A percentile compares a stretch with the other conserved stretches of the same genome.
phyloP scores from a whole-genome alignment of 2,113 vertebrate species.

The Sander lucioperca region DNA sequence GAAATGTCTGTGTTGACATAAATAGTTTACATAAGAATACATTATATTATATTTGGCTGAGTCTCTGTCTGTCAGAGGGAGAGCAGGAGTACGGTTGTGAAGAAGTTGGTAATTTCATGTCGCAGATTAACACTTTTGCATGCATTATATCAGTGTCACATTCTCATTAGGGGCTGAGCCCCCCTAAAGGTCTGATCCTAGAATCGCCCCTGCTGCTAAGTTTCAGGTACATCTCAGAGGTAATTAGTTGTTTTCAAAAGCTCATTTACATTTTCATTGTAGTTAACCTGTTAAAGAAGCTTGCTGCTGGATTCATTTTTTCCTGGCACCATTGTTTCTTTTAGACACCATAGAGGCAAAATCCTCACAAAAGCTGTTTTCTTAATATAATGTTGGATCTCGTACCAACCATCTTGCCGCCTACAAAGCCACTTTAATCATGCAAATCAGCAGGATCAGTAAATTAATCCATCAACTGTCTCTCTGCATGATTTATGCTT shows the following conservation, averaged over 20 bases:
- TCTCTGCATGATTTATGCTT: conserved; percentile 26
- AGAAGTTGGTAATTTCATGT: too few relatives aligned
- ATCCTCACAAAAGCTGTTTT: neutral
- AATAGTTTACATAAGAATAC: too few relatives aligned
- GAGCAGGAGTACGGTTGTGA: too few relatives aligned
- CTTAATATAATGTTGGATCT: neutral
- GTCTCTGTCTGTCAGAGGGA: too few relatives aligned
- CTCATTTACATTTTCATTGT: neutral
- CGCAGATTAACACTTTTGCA: too few relatives aligned
- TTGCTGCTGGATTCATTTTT: neutral
- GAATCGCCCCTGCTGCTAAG: too few relatives aligned
- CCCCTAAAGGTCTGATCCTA: too few relatives aligned
- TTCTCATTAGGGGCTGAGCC: too few relatives aligned
- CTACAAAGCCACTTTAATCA: conserved; percentile 60
- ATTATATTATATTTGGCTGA: too few relatives aligned
- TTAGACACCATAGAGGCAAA: neutral
- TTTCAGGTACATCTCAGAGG: neutral
- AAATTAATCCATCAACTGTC: conserved; percentile 12
- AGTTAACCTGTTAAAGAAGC: neutral
- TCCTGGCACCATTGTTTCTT: neutral
- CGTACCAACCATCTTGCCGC: neutral
- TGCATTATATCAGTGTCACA: too few relatives aligned
- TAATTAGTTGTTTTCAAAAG: neutral
- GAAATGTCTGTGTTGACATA: too few relatives aligned
- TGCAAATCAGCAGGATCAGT: conserved; percentile 40